A percentile compares a stretch with the other conserved stretches of the same genome.
Evolutionary conservation across 1,140 invertebrate genomes (phyloP).

Genomic region (Ceratosolen solmsi): DNA sequence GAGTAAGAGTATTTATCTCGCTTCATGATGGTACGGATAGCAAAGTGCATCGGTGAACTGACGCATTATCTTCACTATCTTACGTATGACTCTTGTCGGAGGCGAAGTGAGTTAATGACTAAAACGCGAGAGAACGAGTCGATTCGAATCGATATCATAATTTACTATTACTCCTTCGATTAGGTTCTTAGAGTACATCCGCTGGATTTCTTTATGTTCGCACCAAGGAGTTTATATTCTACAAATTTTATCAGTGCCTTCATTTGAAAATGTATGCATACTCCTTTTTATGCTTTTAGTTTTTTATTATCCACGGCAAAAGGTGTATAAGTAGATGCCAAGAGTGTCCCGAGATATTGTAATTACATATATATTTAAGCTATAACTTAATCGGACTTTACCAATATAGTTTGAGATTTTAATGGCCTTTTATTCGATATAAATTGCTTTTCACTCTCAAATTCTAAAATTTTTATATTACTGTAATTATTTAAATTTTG

Average conservation of each 20-base stretch:
- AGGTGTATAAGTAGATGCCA: neutral
- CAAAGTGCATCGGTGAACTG: too few species aligned
- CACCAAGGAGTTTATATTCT: constrained; percentile 23
- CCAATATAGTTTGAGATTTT: constrained; percentile 1
- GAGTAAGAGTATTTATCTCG: constrained; percentile 38
- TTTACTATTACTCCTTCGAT: constrained; percentile 45
- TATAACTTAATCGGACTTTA: neutral
- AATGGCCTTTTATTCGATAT: constrained; percentile 4
- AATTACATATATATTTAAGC: constrained; percentile 13
- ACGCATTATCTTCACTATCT: constrained; percentile 19
- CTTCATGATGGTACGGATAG: constrained; percentile 28
- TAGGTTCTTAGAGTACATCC: constrained; percentile 41
- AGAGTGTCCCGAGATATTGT: neutral
- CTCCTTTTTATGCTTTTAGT: neutral
- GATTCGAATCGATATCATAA: constrained; percentile 40
- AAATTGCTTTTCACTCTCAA: too few species aligned
- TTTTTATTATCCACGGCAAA: neutral
- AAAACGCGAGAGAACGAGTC: neutral
- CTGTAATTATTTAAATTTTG: too few species aligned
- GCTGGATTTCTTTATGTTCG: constrained; percentile 1
- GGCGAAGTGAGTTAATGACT: neutral
- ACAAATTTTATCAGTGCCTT: constrained; percentile 22
- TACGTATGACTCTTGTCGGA: neutral
- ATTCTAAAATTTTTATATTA: too few species aligned
- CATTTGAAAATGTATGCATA: constrained; percentile 18